A percentile compares a stretch with the other conserved stretches of the same genome.
Evolutionary conservation across 1,140 invertebrate species (phyloP).

Genomic region (Oscheius sp.): DNA sequence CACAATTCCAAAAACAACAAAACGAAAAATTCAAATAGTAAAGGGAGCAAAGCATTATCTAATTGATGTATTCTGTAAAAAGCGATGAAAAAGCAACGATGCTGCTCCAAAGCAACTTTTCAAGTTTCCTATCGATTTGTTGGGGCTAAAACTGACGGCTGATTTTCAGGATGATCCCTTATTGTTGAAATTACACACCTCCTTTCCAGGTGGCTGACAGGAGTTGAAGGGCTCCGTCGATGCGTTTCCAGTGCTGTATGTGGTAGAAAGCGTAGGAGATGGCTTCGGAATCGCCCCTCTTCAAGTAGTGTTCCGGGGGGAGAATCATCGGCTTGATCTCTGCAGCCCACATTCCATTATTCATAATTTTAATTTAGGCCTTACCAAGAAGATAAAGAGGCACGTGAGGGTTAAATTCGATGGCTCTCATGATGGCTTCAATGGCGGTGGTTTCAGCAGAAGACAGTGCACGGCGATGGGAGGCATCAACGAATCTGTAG

Average conservation of each 20-base stretch:
- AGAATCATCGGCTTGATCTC: constrained; percentile 93
- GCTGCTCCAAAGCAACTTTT: neutral
- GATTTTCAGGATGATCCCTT: too few relatives aligned
- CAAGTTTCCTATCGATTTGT: too few relatives aligned
- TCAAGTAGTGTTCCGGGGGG: constrained; percentile 92
- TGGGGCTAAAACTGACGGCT: too few relatives aligned
- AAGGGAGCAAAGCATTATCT: too few relatives aligned
- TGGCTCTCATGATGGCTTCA: constrained; percentile 91
- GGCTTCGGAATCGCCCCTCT: constrained; percentile 95
- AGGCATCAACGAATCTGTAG: constrained; percentile 74
- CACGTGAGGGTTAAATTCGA: constrained; percentile 98
- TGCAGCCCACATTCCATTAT: neutral
- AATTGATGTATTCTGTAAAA: too few relatives aligned
- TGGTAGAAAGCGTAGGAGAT: constrained; percentile 95
- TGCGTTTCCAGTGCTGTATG: constrained; percentile 87
- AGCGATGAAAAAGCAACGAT: neutral
- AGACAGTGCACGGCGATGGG: constrained; percentile 80
- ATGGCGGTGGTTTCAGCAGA: constrained; percentile 88
- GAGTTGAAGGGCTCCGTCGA: constrained; percentile 87
- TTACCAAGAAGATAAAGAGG: constrained; percentile 82
- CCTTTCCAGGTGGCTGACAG: constrained; percentile 94
- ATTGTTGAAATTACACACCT: neutral
- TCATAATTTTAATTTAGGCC: neutral
- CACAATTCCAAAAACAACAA: too few relatives aligned
- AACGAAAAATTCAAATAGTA: too few relatives aligned